These are phyloP conservation scores for Odontophorus gujanensis DNA, from an alignment of 2,113 vertebrate genomes.

Conservation along the genomic window DNA sequence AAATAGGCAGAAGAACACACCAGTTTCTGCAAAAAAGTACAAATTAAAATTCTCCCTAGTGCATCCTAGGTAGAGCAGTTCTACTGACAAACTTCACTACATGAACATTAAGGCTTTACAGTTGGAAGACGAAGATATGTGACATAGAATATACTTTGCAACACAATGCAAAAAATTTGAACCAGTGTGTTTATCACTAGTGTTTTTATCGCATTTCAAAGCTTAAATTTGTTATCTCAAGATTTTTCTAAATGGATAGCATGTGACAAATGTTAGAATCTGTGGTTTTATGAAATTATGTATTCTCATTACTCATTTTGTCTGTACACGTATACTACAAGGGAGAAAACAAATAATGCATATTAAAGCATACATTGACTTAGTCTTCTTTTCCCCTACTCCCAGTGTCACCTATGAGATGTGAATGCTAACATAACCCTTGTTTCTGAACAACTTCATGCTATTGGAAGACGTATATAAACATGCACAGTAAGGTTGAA, in stretches of 20 bases:
- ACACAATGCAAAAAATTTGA: neutral
- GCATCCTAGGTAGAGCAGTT: neutral
- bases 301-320: neutral
- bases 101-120: neutral
- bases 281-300: neutral
- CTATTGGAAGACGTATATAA: neutral
- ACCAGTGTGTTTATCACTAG: neutral
- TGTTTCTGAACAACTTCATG: neutral
- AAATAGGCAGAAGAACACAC: neutral
- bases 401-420: neutral
- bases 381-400: neutral
- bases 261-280: neutral
- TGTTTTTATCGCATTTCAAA: neutral
- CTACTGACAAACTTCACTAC: neutral
- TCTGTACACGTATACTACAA: neutral
- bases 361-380: neutral
- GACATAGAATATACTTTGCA: neutral
- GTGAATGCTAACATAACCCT: neutral
- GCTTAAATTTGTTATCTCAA: neutral
- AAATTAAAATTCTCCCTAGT: neutral
- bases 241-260: neutral
- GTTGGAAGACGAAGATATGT: neutral
- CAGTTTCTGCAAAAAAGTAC: neutral
- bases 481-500: neutral
- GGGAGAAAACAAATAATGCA: neutral